Percentiles rank a stretch among this genome's conserved stretches.
Conservation (phyloP, 2,888 invertebrate genomes). For the Calliopum simillimum region DNA sequence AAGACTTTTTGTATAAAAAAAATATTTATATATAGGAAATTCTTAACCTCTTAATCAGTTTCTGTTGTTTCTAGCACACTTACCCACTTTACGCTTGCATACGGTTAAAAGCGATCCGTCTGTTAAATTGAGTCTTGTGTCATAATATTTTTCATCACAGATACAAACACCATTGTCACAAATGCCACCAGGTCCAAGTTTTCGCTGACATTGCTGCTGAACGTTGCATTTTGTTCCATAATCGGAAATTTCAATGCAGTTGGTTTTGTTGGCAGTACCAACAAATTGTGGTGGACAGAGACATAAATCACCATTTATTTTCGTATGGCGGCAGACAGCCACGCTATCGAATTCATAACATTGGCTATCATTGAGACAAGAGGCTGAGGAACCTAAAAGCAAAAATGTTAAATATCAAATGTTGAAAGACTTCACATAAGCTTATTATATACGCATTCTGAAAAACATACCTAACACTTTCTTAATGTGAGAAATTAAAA, state of each 20-base stretch:
- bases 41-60: too few relatives aligned
- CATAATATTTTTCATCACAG: conserved; percentile 49
- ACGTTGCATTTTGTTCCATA: conserved; percentile 48
- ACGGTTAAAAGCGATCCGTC: conserved; percentile 35
- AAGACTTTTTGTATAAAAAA: conserved; percentile 32
- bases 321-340: conserved; percentile 27
- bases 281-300: conserved; percentile 46
- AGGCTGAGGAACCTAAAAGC: conserved; percentile 27
- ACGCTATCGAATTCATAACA: conserved; percentile 47
- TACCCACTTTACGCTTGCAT: conserved; percentile 39
- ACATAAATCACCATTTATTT: conserved; percentile 37
- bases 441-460: too few relatives aligned
- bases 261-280: conserved; percentile 36
- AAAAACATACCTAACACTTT: too few relatives aligned
- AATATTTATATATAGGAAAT: neutral
- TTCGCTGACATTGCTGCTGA: conserved; percentile 48
- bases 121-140: conserved; percentile 28
- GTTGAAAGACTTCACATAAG: too few relatives aligned
- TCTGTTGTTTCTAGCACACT: neutral
- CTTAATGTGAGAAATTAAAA: too few relatives aligned
- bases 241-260: conserved; percentile 46
- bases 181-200: conserved; percentile 49
- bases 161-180: conserved; percentile 49
- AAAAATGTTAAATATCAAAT: neutral
- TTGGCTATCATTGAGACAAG: conserved; percentile 44